Evolutionary conservation across 1,140 invertebrate genomes (phyloP), one percentile per base, ranked within the genome.

Genomic region (Drosophila nikananu): DNA sequence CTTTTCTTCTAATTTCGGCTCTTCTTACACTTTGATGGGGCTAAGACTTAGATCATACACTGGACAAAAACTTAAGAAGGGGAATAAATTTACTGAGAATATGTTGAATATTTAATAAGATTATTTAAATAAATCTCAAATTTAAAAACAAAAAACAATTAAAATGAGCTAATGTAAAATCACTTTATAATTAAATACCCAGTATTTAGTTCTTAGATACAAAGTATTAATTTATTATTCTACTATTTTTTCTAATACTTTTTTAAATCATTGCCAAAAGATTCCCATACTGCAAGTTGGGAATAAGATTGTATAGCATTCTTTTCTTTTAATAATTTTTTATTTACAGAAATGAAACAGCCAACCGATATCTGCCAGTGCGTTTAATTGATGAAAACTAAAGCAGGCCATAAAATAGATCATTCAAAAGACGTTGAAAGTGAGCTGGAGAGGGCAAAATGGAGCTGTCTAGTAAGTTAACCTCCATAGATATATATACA

Each of bases 1-100:
- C 58, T 52, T 57, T 39, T 59, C 42, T 70, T 83, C 77, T 83
- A 83, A 89, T 78, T 78, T 89, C 68, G 49, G 60, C 68, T 75
- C 58, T 77, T 70, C 60, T 61, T 71, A 42, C 57, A 57, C 25
- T 44, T 44, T 32, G 65, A 41, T 76, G 15, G 44, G 44, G 17
- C 48, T 21, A 37, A 51, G 32, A 55, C 37, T 59, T 57, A 60
- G 55, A 27, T 49, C 13, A 17, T 79, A 27, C 83, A 86, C 83
- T 21, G 60, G 2, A 46, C 13, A 23, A 80, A 75, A 83, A 44
- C 6, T 10, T 9, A 0, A 21, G 17, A 42, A 12, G 0, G 3
- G 41, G 8, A 10, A 42, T 42, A 2, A 5, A 9, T 3, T 12
- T 23, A 23, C 21, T 48, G 15, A 2, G 21, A 23, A 4, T 48